Evolutionary conservation across 2,113 vertebrate species (phyloP), one percentile per base, ranked within the genome.

Genomic region (Phalacrocorax carbo): DNA sequence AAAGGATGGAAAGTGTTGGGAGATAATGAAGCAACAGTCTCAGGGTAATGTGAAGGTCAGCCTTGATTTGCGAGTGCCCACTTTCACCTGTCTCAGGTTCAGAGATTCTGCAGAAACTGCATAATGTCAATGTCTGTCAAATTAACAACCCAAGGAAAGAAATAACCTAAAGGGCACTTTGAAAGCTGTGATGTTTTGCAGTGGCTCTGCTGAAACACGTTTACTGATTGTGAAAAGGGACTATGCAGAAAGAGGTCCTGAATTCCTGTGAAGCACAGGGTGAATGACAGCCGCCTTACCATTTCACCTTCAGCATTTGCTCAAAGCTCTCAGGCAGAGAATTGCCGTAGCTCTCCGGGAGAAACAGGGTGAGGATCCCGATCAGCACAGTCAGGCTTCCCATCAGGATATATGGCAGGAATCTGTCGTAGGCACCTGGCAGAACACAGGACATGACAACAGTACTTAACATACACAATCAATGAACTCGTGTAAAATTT

Each of bases 321-420:
- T 98, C 94, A 21, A 99, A 97, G 60, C 97, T 98, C 96, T 99
- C 99, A 2, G 99, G 99, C 11, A 99, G 97, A 58, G 97, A 36
- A 36, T 86, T 98, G 34, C 98, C 95, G 1, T 93, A 98, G 30
- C 98, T 99, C 95, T 99, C 99, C 1, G 99, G 99, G 34, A 99
- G 97, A 64, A 99, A 95, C 22, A 99, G 98, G 54, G 98, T 98
- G 2, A 99, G 60, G 49, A 98, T 70, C 27, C 98, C 98, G 1
- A 99, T 98, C 71, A 97, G 89, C 87, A 99, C 82, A 3, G 98
- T 98, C 38, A 99, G 93, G 86, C 97, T 97, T 23, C 99, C 99
- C 98, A 99, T 99, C 72, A 99, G 16, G 55, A 99, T 98, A 19
- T 99, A 99, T 1, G 99, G 99, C 1, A 99, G 98, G 60, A 95